A percentile compares a stretch with the other conserved stretches of the same genome.
These are phyloP conservation scores for Tetranychus cinnabarinus DNA, from an alignment of 1,140 invertebrate species.

Conservation along the genomic window DNA sequence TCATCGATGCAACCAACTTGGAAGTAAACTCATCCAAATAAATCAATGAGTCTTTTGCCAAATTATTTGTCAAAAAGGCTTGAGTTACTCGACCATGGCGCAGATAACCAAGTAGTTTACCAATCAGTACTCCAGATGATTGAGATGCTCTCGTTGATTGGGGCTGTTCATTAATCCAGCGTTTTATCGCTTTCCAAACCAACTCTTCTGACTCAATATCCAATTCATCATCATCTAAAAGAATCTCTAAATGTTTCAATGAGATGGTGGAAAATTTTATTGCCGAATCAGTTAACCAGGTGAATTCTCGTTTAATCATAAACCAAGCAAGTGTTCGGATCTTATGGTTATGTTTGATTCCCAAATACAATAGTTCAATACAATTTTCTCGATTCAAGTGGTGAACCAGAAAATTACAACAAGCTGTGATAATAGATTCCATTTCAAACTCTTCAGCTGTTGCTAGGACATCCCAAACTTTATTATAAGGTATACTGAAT, in stretches of 20 bases:
- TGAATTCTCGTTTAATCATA: background rate
- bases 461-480: background rate
- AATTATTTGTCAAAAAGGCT: background rate
- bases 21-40: background rate
- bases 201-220: background rate
- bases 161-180: background rate
- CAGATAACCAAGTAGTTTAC: background rate
- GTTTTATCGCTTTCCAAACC: constrained; percentile 1
- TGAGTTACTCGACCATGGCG: background rate
- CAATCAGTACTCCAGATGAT: too few species aligned
- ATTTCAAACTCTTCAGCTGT: background rate
- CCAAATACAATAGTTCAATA: background rate
- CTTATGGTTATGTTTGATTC: background rate
- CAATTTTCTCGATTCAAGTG: constrained; percentile 2
- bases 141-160: background rate
- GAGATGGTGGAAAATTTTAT: background rate
- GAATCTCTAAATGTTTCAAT: background rate
- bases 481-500: background rate
- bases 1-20: background rate
- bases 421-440: background rate
- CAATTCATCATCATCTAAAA: background rate
- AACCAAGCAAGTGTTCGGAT: background rate
- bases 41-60: background rate
- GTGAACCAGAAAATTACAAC: background rate
- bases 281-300: background rate